Conservation (phyloP, 2,113 vertebrate genomes). For the Fregetta grallaria region DNA sequence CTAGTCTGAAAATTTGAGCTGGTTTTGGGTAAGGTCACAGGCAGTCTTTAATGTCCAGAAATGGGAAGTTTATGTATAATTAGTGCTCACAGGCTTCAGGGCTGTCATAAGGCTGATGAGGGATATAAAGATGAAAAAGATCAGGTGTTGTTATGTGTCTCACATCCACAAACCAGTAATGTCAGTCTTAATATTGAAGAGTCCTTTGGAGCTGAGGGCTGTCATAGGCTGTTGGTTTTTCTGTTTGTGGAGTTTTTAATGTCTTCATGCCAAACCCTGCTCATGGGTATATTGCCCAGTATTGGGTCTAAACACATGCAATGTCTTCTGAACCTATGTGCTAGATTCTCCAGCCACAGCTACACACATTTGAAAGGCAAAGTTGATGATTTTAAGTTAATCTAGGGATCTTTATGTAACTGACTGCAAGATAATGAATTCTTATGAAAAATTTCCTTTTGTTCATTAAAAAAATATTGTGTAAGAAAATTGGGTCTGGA, state of each 20-base stretch:
- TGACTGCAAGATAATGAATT: neutral
- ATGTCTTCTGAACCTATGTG: neutral
- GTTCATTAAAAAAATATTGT: neutral
- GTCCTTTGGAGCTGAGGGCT: neutral
- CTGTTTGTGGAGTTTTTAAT: neutral
- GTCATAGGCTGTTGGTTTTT: neutral
- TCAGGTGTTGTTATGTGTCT: neutral
- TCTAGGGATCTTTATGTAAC: neutral
- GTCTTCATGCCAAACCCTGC: neutral
- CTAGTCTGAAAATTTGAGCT: neutral
- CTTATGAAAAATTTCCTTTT: neutral
- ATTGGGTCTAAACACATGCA: accelerated
- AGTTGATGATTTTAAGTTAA: neutral
- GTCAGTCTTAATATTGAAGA: neutral
- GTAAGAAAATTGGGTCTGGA: neutral
- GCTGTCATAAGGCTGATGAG: neutral
- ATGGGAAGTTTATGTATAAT: neutral
- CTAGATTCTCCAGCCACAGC: neutral
- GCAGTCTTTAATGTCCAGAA: neutral
- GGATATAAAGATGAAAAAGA: neutral
- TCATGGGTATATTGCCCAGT: neutral
- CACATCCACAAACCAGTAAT: neutral
- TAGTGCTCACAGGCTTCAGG: neutral
- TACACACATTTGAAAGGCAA: neutral
- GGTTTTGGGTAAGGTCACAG: neutral